phyloP scores from a whole-genome alignment of 2,888 invertebrate genomes.

The Margaritifera margaritifera region DNA sequence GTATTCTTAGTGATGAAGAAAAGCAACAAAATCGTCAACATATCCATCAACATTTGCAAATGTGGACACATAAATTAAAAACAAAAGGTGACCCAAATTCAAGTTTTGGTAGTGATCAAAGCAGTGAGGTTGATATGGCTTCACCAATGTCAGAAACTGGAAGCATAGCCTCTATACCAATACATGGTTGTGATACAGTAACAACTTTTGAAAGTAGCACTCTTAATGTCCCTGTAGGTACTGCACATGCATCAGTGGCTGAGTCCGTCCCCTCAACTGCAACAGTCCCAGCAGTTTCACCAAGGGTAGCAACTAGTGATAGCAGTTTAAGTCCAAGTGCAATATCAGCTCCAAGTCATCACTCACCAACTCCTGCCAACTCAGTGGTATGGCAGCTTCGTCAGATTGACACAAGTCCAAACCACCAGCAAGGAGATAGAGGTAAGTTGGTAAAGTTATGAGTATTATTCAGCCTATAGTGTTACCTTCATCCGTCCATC shows the following conservation, averaged over 20 bases:
- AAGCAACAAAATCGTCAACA: constrained; percentile 63
- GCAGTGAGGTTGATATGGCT: constrained; percentile 20
- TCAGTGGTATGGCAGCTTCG: constrained; percentile 50
- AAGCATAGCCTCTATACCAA: constrained; percentile 15
- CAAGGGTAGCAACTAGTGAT: constrained; percentile 19
- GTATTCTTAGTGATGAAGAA: constrained; percentile 62
- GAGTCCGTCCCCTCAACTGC: constrained; percentile 4
- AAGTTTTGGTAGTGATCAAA: constrained; percentile 38
- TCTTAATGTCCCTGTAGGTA: constrained; percentile 8
- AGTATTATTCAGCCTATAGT: too few species aligned
- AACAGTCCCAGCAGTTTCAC: constrained; percentile 6
- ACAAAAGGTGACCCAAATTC: constrained; percentile 50
- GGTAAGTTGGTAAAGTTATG: constrained; percentile 16
- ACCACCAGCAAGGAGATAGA: constrained; percentile 13
- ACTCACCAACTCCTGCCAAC: constrained; percentile 25
- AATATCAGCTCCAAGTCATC: constrained; percentile 18
- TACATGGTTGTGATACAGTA: constrained; percentile 31
- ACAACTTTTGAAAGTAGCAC: constrained; percentile 35
- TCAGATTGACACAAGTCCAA: constrained; percentile 18
- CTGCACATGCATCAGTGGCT: constrained; percentile 7
- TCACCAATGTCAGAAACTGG: constrained; percentile 37
- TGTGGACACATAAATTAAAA: constrained; percentile 59
- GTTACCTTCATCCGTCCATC: too few species aligned
- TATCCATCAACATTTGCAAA: constrained; percentile 65
- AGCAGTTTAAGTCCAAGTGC: constrained; percentile 34